Conservation (phyloP, 2,797 vertebrate species). For the Gymnoscopelus braueri region DNA sequence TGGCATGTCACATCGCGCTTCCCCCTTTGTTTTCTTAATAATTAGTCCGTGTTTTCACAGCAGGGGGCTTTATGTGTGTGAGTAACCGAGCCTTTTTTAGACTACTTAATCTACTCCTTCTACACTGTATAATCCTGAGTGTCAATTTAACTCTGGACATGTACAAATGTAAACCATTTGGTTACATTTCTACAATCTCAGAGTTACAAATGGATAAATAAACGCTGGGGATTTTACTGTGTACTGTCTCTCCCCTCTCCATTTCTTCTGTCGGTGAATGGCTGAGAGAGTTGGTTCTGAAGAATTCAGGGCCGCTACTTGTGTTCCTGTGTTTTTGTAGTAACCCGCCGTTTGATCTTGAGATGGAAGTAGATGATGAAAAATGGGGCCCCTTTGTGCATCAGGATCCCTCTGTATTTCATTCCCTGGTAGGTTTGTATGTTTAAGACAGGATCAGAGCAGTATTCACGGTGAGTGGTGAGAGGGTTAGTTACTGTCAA, state of each 20-base stretch:
- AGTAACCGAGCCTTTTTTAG: conserved; percentile 62
- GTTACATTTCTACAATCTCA: too few species aligned
- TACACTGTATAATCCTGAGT: too few species aligned
- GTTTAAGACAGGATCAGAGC: conserved; percentile 16
- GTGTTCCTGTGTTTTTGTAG: conserved; percentile 21
- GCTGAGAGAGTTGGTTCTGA: not conserved
- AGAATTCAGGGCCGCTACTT: conserved; percentile 24
- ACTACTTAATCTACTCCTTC: conserved; percentile 70
- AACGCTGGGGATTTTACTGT: too few species aligned
- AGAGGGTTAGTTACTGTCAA: not conserved
- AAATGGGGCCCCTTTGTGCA: conserved; percentile 39
- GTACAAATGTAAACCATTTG: too few species aligned
- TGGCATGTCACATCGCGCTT: conserved; percentile 81
- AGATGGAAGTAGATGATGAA: conserved; percentile 32
- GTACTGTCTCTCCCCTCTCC: not conserved
- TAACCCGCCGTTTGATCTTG: conserved; percentile 34
- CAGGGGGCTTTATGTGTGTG: conserved; percentile 55
- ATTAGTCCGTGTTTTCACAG: conserved; percentile 85
- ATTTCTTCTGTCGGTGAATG: conserved; percentile 19
- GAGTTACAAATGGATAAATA: too few species aligned
- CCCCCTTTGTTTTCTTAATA: conserved; percentile 90
- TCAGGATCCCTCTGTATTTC: conserved; percentile 25
- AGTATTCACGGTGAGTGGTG: conserved; percentile 4
- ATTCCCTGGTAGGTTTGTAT: conserved; percentile 32
- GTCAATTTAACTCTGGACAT: too few species aligned